A percentile compares a stretch with the other conserved stretches of the same genome.
Evolutionary conservation across 1,140 invertebrate species (phyloP).

Genomic region (Drosophila willistoni): DNA sequence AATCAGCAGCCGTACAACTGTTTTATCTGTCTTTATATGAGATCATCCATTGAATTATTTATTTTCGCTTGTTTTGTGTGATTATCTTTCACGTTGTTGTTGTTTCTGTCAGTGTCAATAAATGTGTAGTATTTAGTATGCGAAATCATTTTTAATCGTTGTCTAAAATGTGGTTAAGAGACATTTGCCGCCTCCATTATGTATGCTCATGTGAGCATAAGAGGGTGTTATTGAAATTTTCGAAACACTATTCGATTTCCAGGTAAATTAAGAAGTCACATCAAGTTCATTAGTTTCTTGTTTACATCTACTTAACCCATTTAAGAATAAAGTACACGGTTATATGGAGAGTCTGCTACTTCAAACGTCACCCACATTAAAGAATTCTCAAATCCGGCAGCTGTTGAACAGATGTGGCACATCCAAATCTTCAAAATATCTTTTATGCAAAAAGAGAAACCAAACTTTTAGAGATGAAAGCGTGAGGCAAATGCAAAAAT

Average conservation of each 20-base stretch:
- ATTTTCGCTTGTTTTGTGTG: slow-evolving; percentile 1
- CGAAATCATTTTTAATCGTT: slow-evolving; percentile 18
- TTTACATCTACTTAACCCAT: slow-evolving; percentile 18
- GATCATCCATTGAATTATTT: slow-evolving; percentile 30
- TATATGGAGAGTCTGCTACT: slow-evolving; percentile 6
- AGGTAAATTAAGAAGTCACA: slow-evolving; percentile 19
- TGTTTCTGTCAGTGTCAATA: slow-evolving; percentile 20
- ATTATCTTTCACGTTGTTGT: neutral
- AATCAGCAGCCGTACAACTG: slow-evolving; percentile 30
- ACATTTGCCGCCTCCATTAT: slow-evolving; percentile 5
- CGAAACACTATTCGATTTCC: neutral
- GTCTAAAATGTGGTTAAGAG: slow-evolving; percentile 22
- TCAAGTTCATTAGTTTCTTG: slow-evolving; percentile 7
- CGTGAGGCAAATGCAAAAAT: slow-evolving; percentile 3
- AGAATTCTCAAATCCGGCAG: slow-evolving; percentile 10
- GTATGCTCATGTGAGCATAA: neutral
- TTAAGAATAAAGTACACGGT: neutral
- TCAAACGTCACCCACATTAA: slow-evolving; percentile 17
- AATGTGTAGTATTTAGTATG: slow-evolving; percentile 11
- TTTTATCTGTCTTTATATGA: slow-evolving; percentile 6
- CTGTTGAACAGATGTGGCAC: slow-evolving; percentile 14
- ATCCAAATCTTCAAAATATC: slow-evolving; percentile 1
- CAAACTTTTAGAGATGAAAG: slow-evolving; percentile 8
- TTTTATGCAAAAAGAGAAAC: slow-evolving; percentile 6
- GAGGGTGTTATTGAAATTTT: slow-evolving; percentile 13